A percentile compares a stretch with the other conserved stretches of the same genome.
Conservation (phyloP, 2,797 vertebrate genomes). For the Helarctos malayanus region DNA sequence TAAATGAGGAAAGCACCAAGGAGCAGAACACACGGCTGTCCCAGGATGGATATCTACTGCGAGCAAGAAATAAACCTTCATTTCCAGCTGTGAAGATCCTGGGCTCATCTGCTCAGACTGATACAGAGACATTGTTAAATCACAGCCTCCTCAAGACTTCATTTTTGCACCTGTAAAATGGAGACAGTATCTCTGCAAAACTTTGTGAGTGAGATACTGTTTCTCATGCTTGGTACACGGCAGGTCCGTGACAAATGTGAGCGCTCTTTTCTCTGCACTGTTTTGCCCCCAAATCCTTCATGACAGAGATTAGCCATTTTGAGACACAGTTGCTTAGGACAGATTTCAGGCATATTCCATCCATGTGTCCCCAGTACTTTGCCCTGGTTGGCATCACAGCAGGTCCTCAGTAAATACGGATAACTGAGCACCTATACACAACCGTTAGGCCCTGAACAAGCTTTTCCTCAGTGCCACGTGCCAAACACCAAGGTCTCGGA, state of each 20-base stretch:
- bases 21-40: background rate
- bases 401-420: background rate
- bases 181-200: background rate
- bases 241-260: background rate
- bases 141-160: background rate
- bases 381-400: background rate
- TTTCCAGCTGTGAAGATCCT: background rate
- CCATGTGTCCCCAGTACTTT: background rate
- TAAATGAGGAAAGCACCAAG: background rate
- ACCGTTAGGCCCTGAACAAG: background rate
- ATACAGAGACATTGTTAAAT: background rate
- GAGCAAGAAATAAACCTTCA: background rate
- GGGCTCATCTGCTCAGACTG: background rate
- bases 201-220: background rate
- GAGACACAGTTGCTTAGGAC: background rate
- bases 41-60: fast-evolving
- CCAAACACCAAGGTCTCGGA: background rate
- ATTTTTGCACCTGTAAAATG: background rate
- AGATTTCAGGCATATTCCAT: background rate
- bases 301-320: background rate
- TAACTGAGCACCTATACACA: background rate
- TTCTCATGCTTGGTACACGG: background rate
- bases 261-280: background rate
- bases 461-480: background rate
- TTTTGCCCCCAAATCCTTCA: background rate